Evolutionary conservation across 2,797 vertebrate genomes (phyloP), one percentile per base, ranked within the genome.

Genomic region (Sandelia bainsii): DNA sequence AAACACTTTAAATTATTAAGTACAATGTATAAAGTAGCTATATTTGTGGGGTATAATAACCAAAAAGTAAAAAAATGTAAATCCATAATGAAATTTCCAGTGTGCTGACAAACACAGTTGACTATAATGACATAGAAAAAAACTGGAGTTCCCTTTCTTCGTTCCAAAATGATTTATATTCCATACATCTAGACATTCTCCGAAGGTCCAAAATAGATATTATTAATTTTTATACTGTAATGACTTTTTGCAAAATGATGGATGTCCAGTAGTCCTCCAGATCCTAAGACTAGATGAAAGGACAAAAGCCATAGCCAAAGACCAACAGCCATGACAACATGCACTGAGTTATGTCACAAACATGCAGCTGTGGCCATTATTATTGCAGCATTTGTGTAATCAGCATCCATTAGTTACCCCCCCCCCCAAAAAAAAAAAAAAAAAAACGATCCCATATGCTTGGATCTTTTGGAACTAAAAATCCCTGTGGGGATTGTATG

Each of bases 361-460:
- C 85, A 82, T 87, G 87, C 81, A 80, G 42, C 51, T 45, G 29
- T 62, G 56, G 58, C 78, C 54, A 67, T 72, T 46, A 77, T 76
- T 86, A 82, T 83, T 79, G 75, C 32, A 72, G 59, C 23, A 32
- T 80, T 77, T 85, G 84, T 91, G 88, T 88, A 88, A 89, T 90
- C 88, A 90, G 87, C 65, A 85, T 53, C 37, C 42, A 44, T 77
- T 74, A 68, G 52, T 23, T 71, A 54, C 8, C 32, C 45, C 1
- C 32, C 32, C 8, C n/a, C n/a, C 32, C 32, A 3, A 29, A 34
- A 34, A 34, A 10, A 34, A 67, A 51, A 66, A 40, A 69, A 40
- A 23, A 40, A 39, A 8, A 25, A 19, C 44, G 13, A 27, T 48
- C 50, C 23, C 29, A 52, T 69, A 51, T 61, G 56, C 50, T 62